A percentile compares a stretch with the other conserved stretches of the same genome.
phyloP scores from a whole-genome alignment of 2,888 invertebrate species.

The Fragum sueziense region DNA sequence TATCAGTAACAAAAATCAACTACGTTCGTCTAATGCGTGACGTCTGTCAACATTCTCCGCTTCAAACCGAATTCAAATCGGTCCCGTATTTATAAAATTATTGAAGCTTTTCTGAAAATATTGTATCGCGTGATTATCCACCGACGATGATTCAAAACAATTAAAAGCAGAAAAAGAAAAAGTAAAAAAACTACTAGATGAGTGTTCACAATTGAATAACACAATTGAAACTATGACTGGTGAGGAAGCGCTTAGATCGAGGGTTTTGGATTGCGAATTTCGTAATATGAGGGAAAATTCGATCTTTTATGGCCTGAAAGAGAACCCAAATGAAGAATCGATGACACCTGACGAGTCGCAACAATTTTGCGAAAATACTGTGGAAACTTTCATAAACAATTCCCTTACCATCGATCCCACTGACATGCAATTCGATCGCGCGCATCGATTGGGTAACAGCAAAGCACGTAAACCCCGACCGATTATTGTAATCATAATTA shows the following conservation, averaged over 20 bases:
- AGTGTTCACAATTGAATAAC: not conserved
- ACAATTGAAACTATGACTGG: not conserved
- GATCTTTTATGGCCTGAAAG: constrained; percentile 18
- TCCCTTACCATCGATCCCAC: constrained; percentile 1
- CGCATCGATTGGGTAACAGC: constrained; percentile 19
- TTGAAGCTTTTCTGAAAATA: no score
- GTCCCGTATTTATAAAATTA: no score
- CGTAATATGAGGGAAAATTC: constrained; percentile 15
- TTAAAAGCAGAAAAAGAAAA: no score
- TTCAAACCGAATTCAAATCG: no score
- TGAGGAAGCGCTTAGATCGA: constrained; percentile 1
- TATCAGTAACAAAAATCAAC: no score
- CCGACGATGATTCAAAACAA: no score
- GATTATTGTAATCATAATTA: constrained; percentile 24
- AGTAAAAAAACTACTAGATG: no score
- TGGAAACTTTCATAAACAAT: not conserved
- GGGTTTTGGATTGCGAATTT: constrained; percentile 18
- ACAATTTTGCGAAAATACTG: not conserved
- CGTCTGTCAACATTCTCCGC: no score
- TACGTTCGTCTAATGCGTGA: no score
- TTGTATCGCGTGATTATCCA: no score
- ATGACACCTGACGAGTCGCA: not conserved
- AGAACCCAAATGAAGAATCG: not conserved
- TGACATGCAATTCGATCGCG: constrained; percentile 15
- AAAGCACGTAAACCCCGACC: not conserved